Base-by-base conservation (phyloP, 2,797 vertebrate species). In the Eremophila alpestris region DNA sequence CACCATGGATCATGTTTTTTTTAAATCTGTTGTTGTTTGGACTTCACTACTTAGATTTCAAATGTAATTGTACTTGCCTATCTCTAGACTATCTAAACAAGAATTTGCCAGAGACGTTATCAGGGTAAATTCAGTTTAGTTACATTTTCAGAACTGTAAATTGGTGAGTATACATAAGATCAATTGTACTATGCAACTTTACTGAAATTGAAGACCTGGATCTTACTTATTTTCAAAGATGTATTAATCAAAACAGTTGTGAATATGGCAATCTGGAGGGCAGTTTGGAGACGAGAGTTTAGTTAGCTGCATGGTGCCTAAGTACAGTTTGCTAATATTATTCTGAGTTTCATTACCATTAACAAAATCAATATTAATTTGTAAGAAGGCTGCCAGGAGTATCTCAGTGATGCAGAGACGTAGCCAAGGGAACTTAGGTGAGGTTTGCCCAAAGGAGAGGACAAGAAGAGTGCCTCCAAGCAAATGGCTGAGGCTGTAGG, bases 401-500 rank as follows among this genome's bases (percentile, higher is more conserved):
- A 20, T 15, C 10, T 69, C 34, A 38, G 34, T 38, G 67, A 38
- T 7, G 34, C 15, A 23, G 60, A 74, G 36, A n/a, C 0, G 0
- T 3, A 8, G 11, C 52, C 34, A 58, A 51, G 14, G 17, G 30
- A 75, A 17, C 11, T 48, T 7, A 15, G 15, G 40, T 62, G 49
- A 67, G 4, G 18, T 34, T 81, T 86, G 4, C 9, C 21, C 3
- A 0, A 2, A 75, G 46, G 32, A 60, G n/a, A 51, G 27, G 30
- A 87, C 36, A 9, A 86, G 8, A 41, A 92, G 63, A 27, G 2
- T 48, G 24, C 1, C 1, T 16, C 40, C 4, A 14, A 11, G 27
- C 4, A 11, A 34, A 27, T 1, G 16, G 43, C 12, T 3, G 7
- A 58, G 71, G 34, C 46, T 2, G 0, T 2, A n/a, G 62, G 19